phyloP scores from a whole-genome alignment of 2,888 invertebrate genomes.

The Tromatobia lineatoria region DNA sequence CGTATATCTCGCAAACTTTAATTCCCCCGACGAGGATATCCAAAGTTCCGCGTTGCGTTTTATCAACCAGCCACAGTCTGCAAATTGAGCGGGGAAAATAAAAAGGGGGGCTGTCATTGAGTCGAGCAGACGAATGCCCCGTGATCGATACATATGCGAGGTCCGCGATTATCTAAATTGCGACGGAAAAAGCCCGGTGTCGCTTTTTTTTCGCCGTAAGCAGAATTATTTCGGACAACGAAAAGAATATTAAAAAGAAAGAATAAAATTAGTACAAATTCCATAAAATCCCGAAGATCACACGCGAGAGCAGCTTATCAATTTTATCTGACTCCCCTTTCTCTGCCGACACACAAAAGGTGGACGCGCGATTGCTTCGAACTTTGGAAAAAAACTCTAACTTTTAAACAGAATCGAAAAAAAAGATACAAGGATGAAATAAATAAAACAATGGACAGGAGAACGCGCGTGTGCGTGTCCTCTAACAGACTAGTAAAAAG shows the following conservation, averaged over 20 bases:
- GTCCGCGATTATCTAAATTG: constrained; percentile 21
- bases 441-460: constrained; percentile 4
- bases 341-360: background rate
- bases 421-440: background rate
- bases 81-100: background rate
- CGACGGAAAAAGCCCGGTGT: constrained; percentile 3
- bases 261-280: constrained; percentile 64
- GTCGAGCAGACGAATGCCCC: constrained; percentile 1
- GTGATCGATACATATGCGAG: constrained; percentile 21
- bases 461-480: constrained; percentile 11
- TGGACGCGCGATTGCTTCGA: constrained; percentile 13
- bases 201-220: background rate
- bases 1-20: constrained; percentile 73
- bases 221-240: background rate
- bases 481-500: background rate
- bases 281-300: background rate
- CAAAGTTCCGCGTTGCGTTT: constrained; percentile 60
- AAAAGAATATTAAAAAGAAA: too few species aligned
- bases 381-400: constrained; percentile 25
- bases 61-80: constrained; percentile 27
- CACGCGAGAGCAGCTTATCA: background rate
- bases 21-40: constrained; percentile 41
- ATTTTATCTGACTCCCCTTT: background rate
- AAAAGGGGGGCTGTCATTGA: background rate
- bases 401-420: constrained; percentile 33